Percentiles rank a stretch among this genome's conserved stretches.
These are phyloP conservation scores for Thymallus thymallus DNA, from an alignment of 2,113 vertebrate species.

Conservation along the genomic window DNA sequence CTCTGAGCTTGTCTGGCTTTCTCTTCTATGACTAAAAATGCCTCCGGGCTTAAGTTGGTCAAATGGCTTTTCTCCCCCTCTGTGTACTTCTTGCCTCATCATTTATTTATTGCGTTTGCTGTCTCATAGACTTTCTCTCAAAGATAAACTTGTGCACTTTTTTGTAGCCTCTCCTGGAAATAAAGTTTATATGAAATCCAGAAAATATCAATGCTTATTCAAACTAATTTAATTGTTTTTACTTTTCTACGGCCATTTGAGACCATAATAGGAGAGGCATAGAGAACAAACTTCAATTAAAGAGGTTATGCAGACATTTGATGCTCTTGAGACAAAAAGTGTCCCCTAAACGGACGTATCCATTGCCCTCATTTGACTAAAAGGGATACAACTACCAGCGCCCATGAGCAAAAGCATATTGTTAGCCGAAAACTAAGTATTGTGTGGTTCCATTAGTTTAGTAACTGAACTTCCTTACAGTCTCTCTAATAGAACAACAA, in stretches of 20 bases:
- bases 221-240: conserved; percentile 35
- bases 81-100: conserved; percentile 64
- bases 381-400: too few species aligned
- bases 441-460: too few species aligned
- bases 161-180: conserved; percentile 49
- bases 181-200: conserved; percentile 42
- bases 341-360: too few species aligned
- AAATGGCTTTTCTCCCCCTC: conserved; percentile 52
- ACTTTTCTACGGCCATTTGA: conserved; percentile 34
- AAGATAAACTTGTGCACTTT: conserved; percentile 59
- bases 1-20: conserved; percentile 60
- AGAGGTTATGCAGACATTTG: too few species aligned
- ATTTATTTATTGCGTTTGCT: conserved; percentile 71
- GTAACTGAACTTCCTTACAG: too few species aligned
- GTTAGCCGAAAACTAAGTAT: too few species aligned
- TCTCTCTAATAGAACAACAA: background rate
- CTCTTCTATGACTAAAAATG: conserved; percentile 46
- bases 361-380: too few species aligned
- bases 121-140: conserved; percentile 67
- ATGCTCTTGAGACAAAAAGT: too few species aligned
- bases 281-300: too few species aligned
- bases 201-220: conserved; percentile 45
- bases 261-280: background rate
- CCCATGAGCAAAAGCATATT: too few species aligned
- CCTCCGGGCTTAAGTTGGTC: conserved; percentile 67